phyloP scores from a whole-genome alignment of 2,888 invertebrate genomes.

The Phyto melanocephala region DNA sequence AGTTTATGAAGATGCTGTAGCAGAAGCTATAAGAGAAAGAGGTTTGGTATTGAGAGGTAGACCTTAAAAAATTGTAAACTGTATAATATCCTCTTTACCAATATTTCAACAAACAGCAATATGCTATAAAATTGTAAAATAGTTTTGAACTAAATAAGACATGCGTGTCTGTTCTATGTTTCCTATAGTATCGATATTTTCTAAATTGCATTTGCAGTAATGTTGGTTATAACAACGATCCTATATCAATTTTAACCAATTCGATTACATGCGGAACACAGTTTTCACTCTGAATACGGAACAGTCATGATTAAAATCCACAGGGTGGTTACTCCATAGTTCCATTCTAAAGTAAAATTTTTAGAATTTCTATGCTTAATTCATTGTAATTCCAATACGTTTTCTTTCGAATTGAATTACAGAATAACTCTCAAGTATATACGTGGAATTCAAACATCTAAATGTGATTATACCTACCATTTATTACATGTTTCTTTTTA shows the following conservation, averaged over 20 bases:
- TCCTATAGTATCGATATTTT: background rate
- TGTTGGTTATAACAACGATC: too few relatives aligned
- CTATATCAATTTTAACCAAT: too few relatives aligned
- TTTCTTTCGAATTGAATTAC: too few relatives aligned
- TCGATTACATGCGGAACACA: too few relatives aligned
- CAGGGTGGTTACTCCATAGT: too few relatives aligned
- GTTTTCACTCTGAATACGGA: too few relatives aligned
- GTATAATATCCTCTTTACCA: background rate
- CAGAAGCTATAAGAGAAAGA: slow-evolving; percentile 60
- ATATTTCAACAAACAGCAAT: slow-evolving; percentile 15
- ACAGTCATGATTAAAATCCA: too few relatives aligned
- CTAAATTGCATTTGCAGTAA: too few relatives aligned
- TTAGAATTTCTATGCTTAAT: too few relatives aligned
- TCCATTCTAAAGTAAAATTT: too few relatives aligned
- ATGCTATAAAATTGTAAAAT: background rate
- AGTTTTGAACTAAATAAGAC: background rate
- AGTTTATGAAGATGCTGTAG: slow-evolving; percentile 66
- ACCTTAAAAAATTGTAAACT: slow-evolving; percentile 35
- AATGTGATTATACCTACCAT: background rate
- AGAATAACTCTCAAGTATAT: too few relatives aligned
- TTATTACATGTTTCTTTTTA: background rate
- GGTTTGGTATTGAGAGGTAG: slow-evolving; percentile 62
- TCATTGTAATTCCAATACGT: too few relatives aligned
- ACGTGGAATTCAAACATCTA: slow-evolving; percentile 12
- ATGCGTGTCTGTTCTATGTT: background rate